Percentiles rank a stretch among this genome's conserved stretches.
Evolutionary conservation across 1,140 invertebrate genomes (phyloP).

Genomic region (Metaphire vulgaris): DNA sequence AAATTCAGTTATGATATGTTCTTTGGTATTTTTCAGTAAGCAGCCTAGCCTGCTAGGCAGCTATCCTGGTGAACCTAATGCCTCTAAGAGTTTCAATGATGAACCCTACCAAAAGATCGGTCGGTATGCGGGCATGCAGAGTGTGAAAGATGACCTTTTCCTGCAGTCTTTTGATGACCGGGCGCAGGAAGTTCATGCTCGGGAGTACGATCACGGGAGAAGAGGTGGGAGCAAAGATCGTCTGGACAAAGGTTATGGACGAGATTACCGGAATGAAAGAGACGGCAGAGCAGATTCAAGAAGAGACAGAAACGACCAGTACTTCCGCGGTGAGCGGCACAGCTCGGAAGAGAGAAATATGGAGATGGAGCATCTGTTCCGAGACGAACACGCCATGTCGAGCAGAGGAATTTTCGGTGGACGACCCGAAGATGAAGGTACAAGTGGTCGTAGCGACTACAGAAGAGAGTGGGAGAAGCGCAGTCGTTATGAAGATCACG

Average conservation of each 20-base stretch:
- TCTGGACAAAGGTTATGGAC: background rate
- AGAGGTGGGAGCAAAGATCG: background rate
- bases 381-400: background rate
- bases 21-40: background rate
- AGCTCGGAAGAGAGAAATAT: background rate
- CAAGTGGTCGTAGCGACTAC: background rate
- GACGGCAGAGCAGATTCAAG: background rate
- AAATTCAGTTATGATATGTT: no score
- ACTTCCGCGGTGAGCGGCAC: background rate
- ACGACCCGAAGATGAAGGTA: background rate
- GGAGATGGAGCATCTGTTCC: background rate
- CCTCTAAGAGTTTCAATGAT: background rate
- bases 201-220: background rate
- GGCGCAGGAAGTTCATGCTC: background rate
- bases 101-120: background rate
- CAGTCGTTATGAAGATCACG: no score
- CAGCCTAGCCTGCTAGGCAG: background rate
- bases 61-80: background rate
- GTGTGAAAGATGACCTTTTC: background rate
- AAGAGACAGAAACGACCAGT: background rate
- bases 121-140: background rate
- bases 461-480: background rate
- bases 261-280: background rate
- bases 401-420: background rate
- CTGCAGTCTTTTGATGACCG: background rate